These are phyloP conservation scores for Mantis religiosa DNA, from an alignment of 2,888 invertebrate species.

Conservation along the genomic window DNA sequence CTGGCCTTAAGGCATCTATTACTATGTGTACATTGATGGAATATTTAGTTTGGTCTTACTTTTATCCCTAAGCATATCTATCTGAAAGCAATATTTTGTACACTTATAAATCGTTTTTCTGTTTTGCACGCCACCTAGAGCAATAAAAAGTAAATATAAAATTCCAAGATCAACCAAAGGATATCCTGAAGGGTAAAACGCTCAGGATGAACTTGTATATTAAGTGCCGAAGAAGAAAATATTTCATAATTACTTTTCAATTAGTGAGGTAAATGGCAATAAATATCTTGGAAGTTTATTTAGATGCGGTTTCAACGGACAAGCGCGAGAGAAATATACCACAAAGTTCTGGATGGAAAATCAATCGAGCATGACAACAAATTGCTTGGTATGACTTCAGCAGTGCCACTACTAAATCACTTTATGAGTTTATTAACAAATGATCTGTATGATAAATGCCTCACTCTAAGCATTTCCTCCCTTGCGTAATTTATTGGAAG, in stretches of 20 bases:
- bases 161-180: too few relatives aligned
- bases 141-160: too few relatives aligned
- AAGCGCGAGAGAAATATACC: background rate
- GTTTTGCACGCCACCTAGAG: too few relatives aligned
- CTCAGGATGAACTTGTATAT: background rate
- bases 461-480: background rate
- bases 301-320: background rate
- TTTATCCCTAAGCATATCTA: too few relatives aligned
- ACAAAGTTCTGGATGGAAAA: background rate
- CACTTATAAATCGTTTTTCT: too few relatives aligned
- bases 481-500: background rate
- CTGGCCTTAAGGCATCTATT: too few relatives aligned
- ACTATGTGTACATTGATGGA: too few relatives aligned
- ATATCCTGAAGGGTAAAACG: background rate
- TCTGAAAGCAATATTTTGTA: too few relatives aligned
- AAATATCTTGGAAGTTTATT: background rate
- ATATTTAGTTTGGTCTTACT: too few relatives aligned
- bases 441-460: background rate
- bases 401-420: background rate
- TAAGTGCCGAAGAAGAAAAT: background rate
- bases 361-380: background rate
- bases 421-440: background rate
- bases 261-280: background rate
- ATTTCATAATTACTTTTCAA: background rate
- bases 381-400: background rate